These are phyloP conservation scores for Panthera uncia DNA, from an alignment of 2,113 vertebrate species.

Conservation along the genomic window DNA sequence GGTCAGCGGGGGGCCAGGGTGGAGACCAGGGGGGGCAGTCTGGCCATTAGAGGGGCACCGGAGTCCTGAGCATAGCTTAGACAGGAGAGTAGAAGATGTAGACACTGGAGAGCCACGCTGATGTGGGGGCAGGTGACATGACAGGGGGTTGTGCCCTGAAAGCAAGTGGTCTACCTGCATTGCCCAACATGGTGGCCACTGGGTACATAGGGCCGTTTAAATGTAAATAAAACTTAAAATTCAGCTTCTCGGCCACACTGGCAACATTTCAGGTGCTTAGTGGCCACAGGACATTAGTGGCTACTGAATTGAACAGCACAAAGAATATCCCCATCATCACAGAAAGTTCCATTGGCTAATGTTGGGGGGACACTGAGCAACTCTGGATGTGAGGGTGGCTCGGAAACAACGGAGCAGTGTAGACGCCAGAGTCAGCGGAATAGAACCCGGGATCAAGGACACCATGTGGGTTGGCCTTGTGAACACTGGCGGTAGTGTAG, in stretches of 20 bases:
- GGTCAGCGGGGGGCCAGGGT: rapidly evolving
- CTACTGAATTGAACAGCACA: background rate
- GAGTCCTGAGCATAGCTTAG: background rate
- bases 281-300: background rate
- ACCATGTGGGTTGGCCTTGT: rapidly evolving
- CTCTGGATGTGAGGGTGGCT: background rate
- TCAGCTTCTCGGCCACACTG: background rate
- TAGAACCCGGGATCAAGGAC: rapidly evolving
- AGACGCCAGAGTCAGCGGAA: background rate
- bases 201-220: background rate
- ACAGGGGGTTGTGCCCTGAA: rapidly evolving
- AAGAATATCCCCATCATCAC: background rate
- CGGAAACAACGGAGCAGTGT: background rate
- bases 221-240: background rate
- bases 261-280: background rate
- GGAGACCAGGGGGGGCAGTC: rapidly evolving
- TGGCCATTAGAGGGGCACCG: background rate
- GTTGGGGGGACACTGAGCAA: rapidly evolving
- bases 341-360: background rate
- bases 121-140: rapidly evolving
- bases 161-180: background rate
- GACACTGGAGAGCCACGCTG: rapidly evolving
- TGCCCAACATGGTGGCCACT: rapidly evolving
- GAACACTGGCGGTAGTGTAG: background rate
- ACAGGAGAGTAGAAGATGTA: background rate